phyloP scores from a whole-genome alignment of 1,140 invertebrate genomes.

The Cotesia chilonis region DNA sequence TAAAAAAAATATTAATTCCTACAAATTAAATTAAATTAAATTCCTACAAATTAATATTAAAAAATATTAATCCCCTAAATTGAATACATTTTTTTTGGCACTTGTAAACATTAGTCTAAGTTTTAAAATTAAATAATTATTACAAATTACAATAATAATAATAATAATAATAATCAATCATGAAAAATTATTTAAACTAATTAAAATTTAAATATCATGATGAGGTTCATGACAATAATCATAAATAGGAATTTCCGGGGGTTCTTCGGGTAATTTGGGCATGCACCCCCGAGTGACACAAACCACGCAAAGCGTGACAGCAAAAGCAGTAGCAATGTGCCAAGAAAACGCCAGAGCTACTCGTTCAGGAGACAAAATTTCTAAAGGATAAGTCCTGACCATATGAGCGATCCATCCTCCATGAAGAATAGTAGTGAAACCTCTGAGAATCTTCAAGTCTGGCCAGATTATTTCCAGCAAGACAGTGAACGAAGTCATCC shows the following conservation, averaged over 20 bases:
- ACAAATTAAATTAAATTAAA: no score
- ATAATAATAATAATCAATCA: no score
- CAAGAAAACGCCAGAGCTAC: slow-evolving; percentile 59
- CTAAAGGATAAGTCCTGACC: slow-evolving; percentile 47
- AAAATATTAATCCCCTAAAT: no score
- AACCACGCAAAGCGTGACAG: slow-evolving; percentile 53
- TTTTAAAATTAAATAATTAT: no score
- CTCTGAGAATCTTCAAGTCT: slow-evolving; percentile 55
- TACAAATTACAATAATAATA: no score
- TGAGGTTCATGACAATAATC: slow-evolving; percentile 53
- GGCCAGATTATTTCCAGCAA: slow-evolving; percentile 58
- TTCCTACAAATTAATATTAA: no score
- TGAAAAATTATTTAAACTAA: background rate
- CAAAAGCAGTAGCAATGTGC: slow-evolving; percentile 58
- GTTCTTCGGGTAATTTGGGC: slow-evolving; percentile 43
- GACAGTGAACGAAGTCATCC: slow-evolving; percentile 51
- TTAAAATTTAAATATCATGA: slow-evolving; percentile 37
- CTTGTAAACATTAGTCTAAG: no score
- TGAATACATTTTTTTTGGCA: no score
- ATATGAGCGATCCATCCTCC: slow-evolving; percentile 61
- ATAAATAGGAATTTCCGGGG: slow-evolving; percentile 55
- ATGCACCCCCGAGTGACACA: slow-evolving; percentile 49
- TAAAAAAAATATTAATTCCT: no score
- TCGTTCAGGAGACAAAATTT: slow-evolving; percentile 41
- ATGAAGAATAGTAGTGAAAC: slow-evolving; percentile 55